Evolutionary conservation across 2,113 vertebrate species (phyloP), one percentile per base, ranked within the genome.

Genomic region (Petrocephalus microphthalmus): DNA sequence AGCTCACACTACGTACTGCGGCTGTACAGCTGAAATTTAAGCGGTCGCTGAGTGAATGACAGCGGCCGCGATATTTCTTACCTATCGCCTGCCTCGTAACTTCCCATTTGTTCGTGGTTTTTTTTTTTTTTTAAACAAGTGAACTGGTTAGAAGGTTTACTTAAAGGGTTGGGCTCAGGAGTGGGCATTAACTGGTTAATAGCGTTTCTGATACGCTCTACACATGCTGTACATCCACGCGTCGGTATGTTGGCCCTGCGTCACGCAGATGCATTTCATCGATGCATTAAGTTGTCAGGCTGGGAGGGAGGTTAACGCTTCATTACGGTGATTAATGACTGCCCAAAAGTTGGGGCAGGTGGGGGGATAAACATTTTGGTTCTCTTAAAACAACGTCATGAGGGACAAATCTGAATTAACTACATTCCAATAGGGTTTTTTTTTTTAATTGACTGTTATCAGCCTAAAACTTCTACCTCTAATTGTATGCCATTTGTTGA

Each of bases 401-500:
- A 89, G 91, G 87, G 78, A 90, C 88, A 91, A 89, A 85, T 54
- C 88, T 90, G 91, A 94, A 91, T 93, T 94, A 94, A 91, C 90
- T 90, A 94, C 94, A 95, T 95, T 96, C 95, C 95, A 94, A 91
- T 88, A 92, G 94, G 94, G 91, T 4, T 95, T 92, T 91, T 94
- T 93, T 92, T 93, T 89, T 93, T 67, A 20, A 92, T 92, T 92
- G 92, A 93, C 91, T 91, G 93, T 81, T 90, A 96, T 94, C 93
- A 95, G 94, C 94, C 95, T 95, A 94, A 95, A 95, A 93, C 94
- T 93, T 95, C 95, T 96, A 96, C 95, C 95, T 96, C 89, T 95
- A 90, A 91, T 94, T 94, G 94, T 94, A 86, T 94, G 88, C 87
- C 89, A 87, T 92, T 93, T 92, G 89, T 94, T 91, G 92, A 95